These are phyloP conservation scores for Gnatocerus cornutus DNA, from an alignment of 2,888 invertebrate species.

Conservation along the genomic window DNA sequence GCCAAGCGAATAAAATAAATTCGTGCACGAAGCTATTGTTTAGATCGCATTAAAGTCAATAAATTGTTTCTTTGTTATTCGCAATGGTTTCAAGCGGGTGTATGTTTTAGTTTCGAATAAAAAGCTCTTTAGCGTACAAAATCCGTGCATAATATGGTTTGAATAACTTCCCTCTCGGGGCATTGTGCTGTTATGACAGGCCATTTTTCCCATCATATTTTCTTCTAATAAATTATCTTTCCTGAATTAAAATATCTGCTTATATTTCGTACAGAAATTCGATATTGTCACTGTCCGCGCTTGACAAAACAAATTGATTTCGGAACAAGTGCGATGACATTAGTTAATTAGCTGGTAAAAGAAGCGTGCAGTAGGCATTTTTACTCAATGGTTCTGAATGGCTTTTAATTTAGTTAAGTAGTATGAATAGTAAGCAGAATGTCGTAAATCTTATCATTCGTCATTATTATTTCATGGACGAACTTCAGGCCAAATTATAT, in stretches of 20 bases:
- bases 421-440: slow-evolving; percentile 9
- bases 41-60: slow-evolving; percentile 4
- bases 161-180: slow-evolving; percentile 45
- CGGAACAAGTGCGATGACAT: slow-evolving; percentile 17
- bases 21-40: background rate
- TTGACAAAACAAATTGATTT: slow-evolving; percentile 37
- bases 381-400: slow-evolving; percentile 9
- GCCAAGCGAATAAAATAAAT: slow-evolving; percentile 9
- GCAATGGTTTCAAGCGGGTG: slow-evolving; percentile 3
- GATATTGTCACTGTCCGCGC: slow-evolving; percentile 23
- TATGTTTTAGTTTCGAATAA: slow-evolving; percentile 45
- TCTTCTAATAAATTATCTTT: slow-evolving; percentile 46
- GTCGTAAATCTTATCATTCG: slow-evolving; percentile 32
- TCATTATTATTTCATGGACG: slow-evolving; percentile 32
- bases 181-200: slow-evolving; percentile 47
- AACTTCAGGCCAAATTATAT: slow-evolving; percentile 15
- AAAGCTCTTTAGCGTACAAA: slow-evolving; percentile 44
- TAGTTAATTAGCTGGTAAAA: slow-evolving; percentile 33
- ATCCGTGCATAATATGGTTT: slow-evolving; percentile 45
- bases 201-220: slow-evolving; percentile 46
- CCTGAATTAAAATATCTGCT: slow-evolving; percentile 45
- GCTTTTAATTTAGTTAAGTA: slow-evolving; percentile 30
- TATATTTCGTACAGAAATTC: slow-evolving; percentile 39
- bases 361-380: slow-evolving; percentile 22
- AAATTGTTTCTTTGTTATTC: slow-evolving; percentile 3